Percentiles rank a stretch among this genome's conserved stretches.
Evolutionary conservation across 2,113 vertebrate species (phyloP).

Genomic region (Callipepla californica): DNA sequence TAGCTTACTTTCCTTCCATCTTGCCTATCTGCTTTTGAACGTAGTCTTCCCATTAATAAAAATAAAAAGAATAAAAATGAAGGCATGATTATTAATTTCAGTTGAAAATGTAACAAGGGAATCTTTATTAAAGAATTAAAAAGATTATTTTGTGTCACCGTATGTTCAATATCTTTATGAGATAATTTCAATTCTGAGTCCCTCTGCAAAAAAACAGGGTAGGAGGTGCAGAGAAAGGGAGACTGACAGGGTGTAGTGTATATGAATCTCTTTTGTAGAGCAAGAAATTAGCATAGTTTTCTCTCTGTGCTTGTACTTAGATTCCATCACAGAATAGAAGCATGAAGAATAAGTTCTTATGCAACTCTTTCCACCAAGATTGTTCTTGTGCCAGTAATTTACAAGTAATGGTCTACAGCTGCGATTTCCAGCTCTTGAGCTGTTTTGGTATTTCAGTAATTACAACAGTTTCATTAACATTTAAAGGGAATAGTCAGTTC

Average conservation of each 20-base stretch:
- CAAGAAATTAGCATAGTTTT: constrained; percentile 31
- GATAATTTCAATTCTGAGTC: background rate
- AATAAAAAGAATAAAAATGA: background rate
- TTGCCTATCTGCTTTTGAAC: constrained; percentile 15
- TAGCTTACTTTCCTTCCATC: background rate
- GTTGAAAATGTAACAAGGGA: background rate
- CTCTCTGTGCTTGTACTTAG: constrained; percentile 38
- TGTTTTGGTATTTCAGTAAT: constrained; percentile 84
- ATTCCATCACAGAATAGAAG: constrained; percentile 44
- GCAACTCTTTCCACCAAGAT: constrained; percentile 69
- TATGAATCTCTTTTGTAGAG: background rate
- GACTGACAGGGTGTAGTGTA: constrained; percentile 8
- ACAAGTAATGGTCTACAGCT: constrained; percentile 80
- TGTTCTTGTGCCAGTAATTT: constrained; percentile 74
- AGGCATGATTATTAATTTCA: background rate
- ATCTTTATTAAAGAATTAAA: constrained; percentile 16
- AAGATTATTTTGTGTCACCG: constrained; percentile 15
- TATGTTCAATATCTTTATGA: constrained; percentile 38
- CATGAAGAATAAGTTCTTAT: constrained; percentile 66
- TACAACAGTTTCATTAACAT: constrained; percentile 86
- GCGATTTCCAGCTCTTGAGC: constrained; percentile 77
- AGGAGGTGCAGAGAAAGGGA: background rate
- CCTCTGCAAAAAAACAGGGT: background rate
- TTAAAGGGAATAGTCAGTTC: constrained; percentile 81
- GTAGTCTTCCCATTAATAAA: background rate